Evolutionary conservation across 2,113 vertebrate species (phyloP), one percentile per base, ranked within the genome.

Genomic region (Hippocampus abdominalis): DNA sequence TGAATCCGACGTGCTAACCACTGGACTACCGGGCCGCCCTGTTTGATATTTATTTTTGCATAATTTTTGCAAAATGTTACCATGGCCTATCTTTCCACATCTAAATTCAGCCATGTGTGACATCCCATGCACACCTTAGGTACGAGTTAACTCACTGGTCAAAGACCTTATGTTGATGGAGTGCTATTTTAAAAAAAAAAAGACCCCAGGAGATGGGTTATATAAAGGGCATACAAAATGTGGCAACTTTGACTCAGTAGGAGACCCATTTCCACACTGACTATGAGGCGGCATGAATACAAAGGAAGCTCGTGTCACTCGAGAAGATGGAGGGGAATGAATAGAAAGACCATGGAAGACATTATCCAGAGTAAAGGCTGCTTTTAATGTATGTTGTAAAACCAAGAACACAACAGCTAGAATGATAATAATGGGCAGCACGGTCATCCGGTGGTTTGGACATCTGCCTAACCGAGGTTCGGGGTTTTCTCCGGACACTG

Each of bases 161-260:
- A 13, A 42, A 42, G 61, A 23, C 39, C 62, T 64, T 25, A n/a
- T 44, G 40, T 42, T 44, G 62, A 44, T 64, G 62, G 5, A 64
- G 62, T 44, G 39, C 62, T 64, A 23, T 40, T 64, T 64, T 44
- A 64, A 64, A n/a, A 40, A 64, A 64, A n/a, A 40, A n/a, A 39
- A 23, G 62, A 15, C 62, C 62, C 62, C 62, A 64, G 62, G 62
- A 64, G 62, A 64, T 44, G 61, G 10, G 20, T 64, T 64, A 64
- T 25, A 64, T 64, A 64, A 64, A 64, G 62, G 42, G 62, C 40
- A 44, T 42, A 64, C 32, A 36, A 4, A 36, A 36, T 15, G 39
- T 42, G 62, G 62, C 39, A 64, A 64, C 39, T 44, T 39, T 64
- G 39, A 11, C 23, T 64, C 39, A 64, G 39, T 25, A 42, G 20